These are phyloP conservation scores for Drosophila erecta DNA, from an alignment of 1,140 invertebrate species.

Conservation along the genomic window DNA sequence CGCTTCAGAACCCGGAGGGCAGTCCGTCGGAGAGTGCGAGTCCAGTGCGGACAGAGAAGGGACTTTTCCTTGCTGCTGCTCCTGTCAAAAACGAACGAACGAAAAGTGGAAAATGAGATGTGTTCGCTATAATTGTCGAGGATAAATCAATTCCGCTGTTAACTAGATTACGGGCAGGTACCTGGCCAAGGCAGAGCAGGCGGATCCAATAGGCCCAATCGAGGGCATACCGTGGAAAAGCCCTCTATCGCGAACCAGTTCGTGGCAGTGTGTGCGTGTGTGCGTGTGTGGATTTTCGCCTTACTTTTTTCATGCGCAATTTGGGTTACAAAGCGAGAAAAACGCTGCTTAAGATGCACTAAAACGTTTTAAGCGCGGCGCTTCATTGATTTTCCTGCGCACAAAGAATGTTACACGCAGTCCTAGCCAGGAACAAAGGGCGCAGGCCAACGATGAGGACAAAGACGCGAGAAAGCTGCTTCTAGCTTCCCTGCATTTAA, in stretches of 20 bases:
- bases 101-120: slow-evolving; percentile 40
- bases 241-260: slow-evolving; percentile 23
- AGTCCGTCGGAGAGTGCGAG: slow-evolving; percentile 61
- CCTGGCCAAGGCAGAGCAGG: not conserved
- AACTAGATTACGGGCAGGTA: slow-evolving; percentile 27
- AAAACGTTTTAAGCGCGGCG: slow-evolving; percentile 60
- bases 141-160: slow-evolving; percentile 37
- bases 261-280: slow-evolving; percentile 29
- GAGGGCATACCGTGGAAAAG: slow-evolving; percentile 50
- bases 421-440: slow-evolving; percentile 44
- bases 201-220: slow-evolving; percentile 32
- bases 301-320: slow-evolving; percentile 80
- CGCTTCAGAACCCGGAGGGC: slow-evolving; percentile 69
- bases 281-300: slow-evolving; percentile 56
- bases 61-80: slow-evolving; percentile 34
- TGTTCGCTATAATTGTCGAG: slow-evolving; percentile 29
- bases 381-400: slow-evolving; percentile 78
- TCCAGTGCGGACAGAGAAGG: slow-evolving; percentile 36
- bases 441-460: slow-evolving; percentile 33
- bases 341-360: slow-evolving; percentile 76
- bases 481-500: slow-evolving; percentile 19
- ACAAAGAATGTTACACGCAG: slow-evolving; percentile 65
- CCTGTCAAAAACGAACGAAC: slow-evolving; percentile 20
- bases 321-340: slow-evolving; percentile 77
- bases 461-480: slow-evolving; percentile 50